Evolutionary conservation across 2,113 vertebrate genomes (phyloP), one percentile per base, ranked within the genome.

Genomic region (Dinomys branickii): DNA sequence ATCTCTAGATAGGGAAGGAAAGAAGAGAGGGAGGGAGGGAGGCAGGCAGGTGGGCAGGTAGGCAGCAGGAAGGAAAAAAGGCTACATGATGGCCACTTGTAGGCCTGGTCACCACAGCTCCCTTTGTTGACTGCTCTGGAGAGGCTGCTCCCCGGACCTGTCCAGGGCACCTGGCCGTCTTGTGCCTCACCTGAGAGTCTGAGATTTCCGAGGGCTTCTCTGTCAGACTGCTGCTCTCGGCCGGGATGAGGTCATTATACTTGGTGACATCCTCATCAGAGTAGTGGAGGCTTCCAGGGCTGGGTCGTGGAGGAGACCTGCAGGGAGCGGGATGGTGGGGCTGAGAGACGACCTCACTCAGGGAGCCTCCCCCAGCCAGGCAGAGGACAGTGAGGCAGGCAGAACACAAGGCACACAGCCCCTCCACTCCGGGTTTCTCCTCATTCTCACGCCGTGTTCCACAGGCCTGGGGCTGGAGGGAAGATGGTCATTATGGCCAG

Each of bases 201-300:
- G 99, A 99, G 97, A 99, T 98, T 94, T 99, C 99, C 0, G 99
- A 99, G 75, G 99, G 99, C 90, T 99, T 99, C 98, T 99, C 99
- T 0, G 99, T 99, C 91, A 99, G 99, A 97, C 99, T 99, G 99
- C 99, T 99, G 99, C 99, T 99, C 98, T 99, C 99, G 0, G 99
- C 99, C 0, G 99, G 99, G 98, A 99, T 99, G 97, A 99, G 98
- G 98, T 99, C 99, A 0, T 99, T 99, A 99, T 99, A 99, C 96
- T 99, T 99, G 98, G 99, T 99, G 94, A 99, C 99, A 0, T 99
- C 99, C 97, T 99, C 99, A 0, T 99, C 99, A 0, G 99, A 99
- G 95, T 99, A 99, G 98, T 99, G 99, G 22, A 99, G 99, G 83
- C 99, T 99, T 94, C 99, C 99, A 0, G 99, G 99, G 98, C 99